Percentiles rank a stretch among this genome's conserved stretches.
Conservation (phyloP, 2,797 vertebrate genomes). For the Enteromius argenteus region DNA sequence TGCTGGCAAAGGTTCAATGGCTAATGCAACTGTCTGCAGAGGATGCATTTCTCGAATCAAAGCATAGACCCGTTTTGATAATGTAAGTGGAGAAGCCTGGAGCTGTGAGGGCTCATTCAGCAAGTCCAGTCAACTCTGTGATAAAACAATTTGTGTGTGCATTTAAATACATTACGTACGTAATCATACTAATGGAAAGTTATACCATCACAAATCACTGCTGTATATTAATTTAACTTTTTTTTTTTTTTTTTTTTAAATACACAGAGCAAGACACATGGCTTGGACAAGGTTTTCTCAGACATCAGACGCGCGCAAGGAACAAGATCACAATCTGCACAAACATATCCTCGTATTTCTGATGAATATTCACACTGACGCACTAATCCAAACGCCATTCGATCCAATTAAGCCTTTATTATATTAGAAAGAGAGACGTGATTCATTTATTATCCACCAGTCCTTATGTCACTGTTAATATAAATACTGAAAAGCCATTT, state of each 20-base stretch:
- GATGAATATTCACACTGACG: constrained; percentile 56
- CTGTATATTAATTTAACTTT: constrained; percentile 74
- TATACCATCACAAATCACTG: constrained; percentile 79
- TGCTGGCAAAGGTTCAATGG: constrained; percentile 1
- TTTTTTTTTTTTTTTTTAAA: constrained; percentile 79
- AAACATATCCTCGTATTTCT: neutral
- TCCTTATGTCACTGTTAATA: constrained; percentile 64
- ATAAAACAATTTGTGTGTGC: constrained; percentile 18
- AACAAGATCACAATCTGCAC: constrained; percentile 16
- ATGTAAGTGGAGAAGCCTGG: neutral
- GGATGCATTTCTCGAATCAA: constrained; percentile 2
- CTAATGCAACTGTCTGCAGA: constrained; percentile 6
- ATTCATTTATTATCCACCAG: constrained; percentile 67
- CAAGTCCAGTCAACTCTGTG: neutral
- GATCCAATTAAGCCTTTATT: constrained; percentile 68
- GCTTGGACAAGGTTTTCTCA: constrained; percentile 67
- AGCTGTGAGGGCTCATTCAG: neutral
- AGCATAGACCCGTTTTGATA: constrained; percentile 1
- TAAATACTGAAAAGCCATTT: constrained; percentile 59
- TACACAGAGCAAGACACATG: constrained; percentile 75
- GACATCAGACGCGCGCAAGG: constrained; percentile 12
- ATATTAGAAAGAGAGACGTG: constrained; percentile 58
- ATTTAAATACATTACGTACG: constrained; percentile 40
- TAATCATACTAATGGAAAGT: constrained; percentile 70
- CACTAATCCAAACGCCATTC: constrained; percentile 66